phyloP scores from a whole-genome alignment of 2,113 vertebrate genomes.

The Baryphthengus martii region DNA sequence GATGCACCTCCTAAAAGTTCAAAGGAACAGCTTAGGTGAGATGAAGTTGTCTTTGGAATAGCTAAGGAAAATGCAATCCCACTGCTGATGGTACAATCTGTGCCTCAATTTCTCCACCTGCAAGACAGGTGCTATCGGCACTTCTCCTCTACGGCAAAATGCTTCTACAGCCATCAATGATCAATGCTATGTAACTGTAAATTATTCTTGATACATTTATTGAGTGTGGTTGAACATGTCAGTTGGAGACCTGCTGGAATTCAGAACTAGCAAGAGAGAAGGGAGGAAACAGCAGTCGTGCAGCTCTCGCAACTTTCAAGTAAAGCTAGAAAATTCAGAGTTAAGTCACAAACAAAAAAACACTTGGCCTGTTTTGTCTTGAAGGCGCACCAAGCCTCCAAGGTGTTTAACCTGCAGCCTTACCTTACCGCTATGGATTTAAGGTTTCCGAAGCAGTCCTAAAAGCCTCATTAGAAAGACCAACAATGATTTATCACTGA shows the following conservation, averaged over 20 bases:
- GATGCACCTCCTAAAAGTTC: background rate
- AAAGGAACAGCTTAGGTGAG: background rate
- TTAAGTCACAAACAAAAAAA: background rate
- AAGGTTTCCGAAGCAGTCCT: background rate
- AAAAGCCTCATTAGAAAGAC: constrained; percentile 6
- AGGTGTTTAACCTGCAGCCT: background rate
- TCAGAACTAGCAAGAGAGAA: background rate
- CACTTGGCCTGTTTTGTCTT: background rate
- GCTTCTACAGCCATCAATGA: background rate
- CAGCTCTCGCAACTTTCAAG: background rate
- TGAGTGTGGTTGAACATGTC: background rate
- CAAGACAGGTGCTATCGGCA: background rate
- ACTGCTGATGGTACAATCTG: background rate
- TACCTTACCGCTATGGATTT: background rate
- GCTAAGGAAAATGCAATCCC: background rate
- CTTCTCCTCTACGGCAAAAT: background rate
- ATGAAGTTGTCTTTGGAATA: background rate
- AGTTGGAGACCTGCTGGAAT: background rate
- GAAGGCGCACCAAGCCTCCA: background rate
- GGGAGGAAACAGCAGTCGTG: background rate
- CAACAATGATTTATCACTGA: background rate
- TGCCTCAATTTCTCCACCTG: background rate
- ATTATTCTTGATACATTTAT: background rate
- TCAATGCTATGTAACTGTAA: background rate
- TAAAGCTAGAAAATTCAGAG: background rate